phyloP scores from a whole-genome alignment of 2,797 vertebrate genomes.

The Xiphophorus birchmanni region DNA sequence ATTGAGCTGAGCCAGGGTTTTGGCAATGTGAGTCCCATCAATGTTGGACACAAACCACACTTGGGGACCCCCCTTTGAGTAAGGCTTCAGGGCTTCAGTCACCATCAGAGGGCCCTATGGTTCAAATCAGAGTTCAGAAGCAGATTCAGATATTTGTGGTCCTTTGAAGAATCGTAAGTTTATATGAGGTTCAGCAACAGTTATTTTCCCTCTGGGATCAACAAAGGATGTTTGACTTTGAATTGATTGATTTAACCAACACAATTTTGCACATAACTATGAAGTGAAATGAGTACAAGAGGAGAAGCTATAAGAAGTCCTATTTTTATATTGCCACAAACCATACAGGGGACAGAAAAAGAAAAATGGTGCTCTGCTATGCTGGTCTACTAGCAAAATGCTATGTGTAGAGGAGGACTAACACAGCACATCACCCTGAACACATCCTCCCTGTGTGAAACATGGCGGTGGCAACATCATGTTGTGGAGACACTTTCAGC shows the following conservation, averaged over 20 bases:
- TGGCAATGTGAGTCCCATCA: slow-evolving; percentile 94
- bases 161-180: background rate
- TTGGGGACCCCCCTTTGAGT: slow-evolving; percentile 89
- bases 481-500: background rate
- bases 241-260: background rate
- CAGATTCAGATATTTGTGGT: background rate
- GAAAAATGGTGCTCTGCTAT: background rate
- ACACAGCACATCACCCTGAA: background rate
- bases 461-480: background rate
- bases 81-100: slow-evolving; percentile 93
- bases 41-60: slow-evolving; percentile 99
- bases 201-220: too few species aligned
- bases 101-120: slow-evolving; percentile 96
- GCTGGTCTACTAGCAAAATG: background rate
- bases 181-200: too few species aligned
- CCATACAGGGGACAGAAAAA: background rate
- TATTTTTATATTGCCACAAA: background rate
- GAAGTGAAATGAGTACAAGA: background rate
- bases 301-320: background rate
- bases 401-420: background rate
- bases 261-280: background rate
- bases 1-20: slow-evolving; percentile 90
- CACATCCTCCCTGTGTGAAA: background rate
- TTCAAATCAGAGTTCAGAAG: slow-evolving; percentile 3
- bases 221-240: too few species aligned